Evolutionary conservation across 2,797 vertebrate species (phyloP).

Genomic region (Brotula barbata): DNA sequence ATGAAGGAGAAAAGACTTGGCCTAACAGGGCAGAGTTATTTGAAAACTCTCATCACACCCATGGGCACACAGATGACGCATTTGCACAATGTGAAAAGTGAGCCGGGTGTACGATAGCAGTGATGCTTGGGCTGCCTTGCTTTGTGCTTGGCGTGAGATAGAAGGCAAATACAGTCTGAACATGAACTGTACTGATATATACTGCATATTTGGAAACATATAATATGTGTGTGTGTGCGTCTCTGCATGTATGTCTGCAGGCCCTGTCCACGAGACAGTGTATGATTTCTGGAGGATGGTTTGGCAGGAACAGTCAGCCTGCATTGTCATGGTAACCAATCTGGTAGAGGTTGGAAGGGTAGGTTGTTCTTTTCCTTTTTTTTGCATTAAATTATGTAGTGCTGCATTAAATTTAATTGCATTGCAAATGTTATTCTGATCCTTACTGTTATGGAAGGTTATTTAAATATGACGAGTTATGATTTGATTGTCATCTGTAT

Average conservation of each 20-base stretch:
- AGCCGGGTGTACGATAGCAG: no score
- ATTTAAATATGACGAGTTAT: background rate
- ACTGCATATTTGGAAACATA: background rate
- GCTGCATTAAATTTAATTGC: background rate
- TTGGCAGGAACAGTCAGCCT: constrained; percentile 99
- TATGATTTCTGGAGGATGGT: constrained; percentile 99
- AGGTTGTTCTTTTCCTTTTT: constrained; percentile 61
- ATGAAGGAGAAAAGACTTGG: no score
- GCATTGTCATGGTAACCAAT: constrained; percentile 99
- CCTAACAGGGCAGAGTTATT: no score
- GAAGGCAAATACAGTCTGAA: no score
- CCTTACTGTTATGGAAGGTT: background rate
- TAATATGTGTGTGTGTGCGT: background rate
- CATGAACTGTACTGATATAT: no score
- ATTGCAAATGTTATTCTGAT: background rate
- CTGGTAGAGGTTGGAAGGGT: constrained; percentile 99
- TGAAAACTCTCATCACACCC: no score
- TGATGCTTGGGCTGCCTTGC: no score
- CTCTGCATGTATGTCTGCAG: constrained; percentile 65
- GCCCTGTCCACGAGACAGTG: constrained; percentile 98
- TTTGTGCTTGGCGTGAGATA: no score
- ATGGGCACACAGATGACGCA: no score
- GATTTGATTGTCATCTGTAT: no score
- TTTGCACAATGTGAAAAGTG: no score
- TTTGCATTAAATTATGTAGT: background rate